These are phyloP conservation scores for Amiota minor DNA, from an alignment of 2,888 invertebrate genomes.

Conservation along the genomic window DNA sequence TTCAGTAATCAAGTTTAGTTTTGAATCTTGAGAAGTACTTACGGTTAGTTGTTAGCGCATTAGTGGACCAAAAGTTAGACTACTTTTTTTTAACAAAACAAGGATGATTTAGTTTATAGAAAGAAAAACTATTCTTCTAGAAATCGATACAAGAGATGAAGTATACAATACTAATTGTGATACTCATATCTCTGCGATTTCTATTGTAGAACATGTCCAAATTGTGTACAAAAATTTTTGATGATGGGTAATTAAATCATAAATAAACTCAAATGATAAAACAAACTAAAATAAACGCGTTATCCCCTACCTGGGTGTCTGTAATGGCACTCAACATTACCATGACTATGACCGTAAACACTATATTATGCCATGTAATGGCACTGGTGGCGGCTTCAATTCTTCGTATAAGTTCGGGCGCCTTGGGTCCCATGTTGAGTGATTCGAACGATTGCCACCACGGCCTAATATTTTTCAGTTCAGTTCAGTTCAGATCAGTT, in stretches of 20 bases:
- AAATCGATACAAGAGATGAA: no score
- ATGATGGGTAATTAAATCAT: constrained; percentile 9
- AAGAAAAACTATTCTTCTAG: no score
- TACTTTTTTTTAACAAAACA: constrained; percentile 27
- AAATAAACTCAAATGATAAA: constrained; percentile 37
- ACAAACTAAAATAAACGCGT: constrained; percentile 38
- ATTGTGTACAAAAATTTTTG: not conserved
- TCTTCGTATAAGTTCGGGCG: constrained; percentile 90
- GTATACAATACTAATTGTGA: no score
- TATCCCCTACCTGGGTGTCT: constrained; percentile 72
- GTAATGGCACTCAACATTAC: constrained; percentile 71
- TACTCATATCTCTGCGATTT: no score
- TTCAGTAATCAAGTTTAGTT: constrained; percentile 45
- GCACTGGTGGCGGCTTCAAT: constrained; percentile 81
- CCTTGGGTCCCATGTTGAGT: constrained; percentile 92
- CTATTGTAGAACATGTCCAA: constrained; percentile 3
- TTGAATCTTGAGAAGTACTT: constrained; percentile 46
- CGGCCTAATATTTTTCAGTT: constrained; percentile 63
- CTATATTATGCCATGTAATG: constrained; percentile 70
- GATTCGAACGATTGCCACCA: constrained; percentile 73
- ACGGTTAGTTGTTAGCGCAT: constrained; percentile 42
- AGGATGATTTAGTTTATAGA: not conserved
- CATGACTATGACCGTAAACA: constrained; percentile 59
- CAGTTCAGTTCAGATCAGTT: constrained; percentile 27
- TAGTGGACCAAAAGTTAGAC: constrained; percentile 42